Evolutionary conservation across 1,140 invertebrate species (phyloP).

Genomic region (Aricia agestis): DNA sequence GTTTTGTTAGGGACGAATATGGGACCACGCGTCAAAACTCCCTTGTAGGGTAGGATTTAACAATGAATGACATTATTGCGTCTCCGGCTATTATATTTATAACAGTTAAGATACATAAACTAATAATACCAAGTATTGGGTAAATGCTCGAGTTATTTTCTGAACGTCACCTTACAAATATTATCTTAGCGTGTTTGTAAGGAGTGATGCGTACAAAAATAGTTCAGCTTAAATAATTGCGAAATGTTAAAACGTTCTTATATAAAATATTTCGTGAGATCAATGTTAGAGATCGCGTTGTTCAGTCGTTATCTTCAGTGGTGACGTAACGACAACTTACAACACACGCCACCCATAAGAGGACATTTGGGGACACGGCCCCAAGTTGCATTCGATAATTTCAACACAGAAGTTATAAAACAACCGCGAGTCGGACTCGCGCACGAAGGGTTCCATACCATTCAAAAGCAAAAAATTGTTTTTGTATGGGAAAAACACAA

Average conservation of each 20-base stretch:
- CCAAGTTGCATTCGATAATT: too few relatives aligned
- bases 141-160: slow-evolving; percentile 4
- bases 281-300: slow-evolving; percentile 62
- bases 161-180: neutral
- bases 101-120: neutral
- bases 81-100: too few relatives aligned
- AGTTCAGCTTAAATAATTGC: slow-evolving; percentile 17
- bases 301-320: slow-evolving; percentile 38
- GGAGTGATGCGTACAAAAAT: slow-evolving; percentile 1
- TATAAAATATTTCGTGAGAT: slow-evolving; percentile 57
- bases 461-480: too few relatives aligned
- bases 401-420: too few relatives aligned
- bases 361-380: too few relatives aligned
- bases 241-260: slow-evolving; percentile 22
- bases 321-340: neutral
- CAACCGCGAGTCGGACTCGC: too few relatives aligned
- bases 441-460: too few relatives aligned
- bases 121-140: neutral
- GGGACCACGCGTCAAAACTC: too few relatives aligned
- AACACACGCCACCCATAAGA: neutral
- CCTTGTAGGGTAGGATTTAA: too few relatives aligned
- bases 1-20: too few relatives aligned
- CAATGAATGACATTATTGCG: too few relatives aligned
- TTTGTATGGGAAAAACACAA: too few relatives aligned
- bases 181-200: slow-evolving; percentile 4